These are phyloP conservation scores for Tenthredo scrophulariae DNA, from an alignment of 2,888 invertebrate genomes.

Conservation along the genomic window DNA sequence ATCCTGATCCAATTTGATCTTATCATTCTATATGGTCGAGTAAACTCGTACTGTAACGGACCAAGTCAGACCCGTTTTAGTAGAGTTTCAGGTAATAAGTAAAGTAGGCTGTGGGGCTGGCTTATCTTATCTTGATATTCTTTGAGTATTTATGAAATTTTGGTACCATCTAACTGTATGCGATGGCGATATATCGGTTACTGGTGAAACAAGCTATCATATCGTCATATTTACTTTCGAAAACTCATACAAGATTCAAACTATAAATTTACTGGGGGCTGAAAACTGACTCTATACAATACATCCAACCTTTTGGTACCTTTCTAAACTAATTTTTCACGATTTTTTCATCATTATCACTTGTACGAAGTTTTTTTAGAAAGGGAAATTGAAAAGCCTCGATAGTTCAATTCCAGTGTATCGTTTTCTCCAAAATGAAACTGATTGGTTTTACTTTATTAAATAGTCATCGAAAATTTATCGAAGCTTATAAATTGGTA, in stretches of 20 bases:
- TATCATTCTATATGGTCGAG: constrained; percentile 13
- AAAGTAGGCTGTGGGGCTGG: constrained; percentile 45
- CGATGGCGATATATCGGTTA: constrained; percentile 9
- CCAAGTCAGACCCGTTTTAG: constrained; percentile 38
- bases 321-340: neutral
- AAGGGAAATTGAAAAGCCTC: neutral
- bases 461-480: neutral
- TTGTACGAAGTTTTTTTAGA: neutral
- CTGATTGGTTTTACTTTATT: neutral
- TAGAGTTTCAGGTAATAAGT: constrained; percentile 43
- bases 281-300: neutral
- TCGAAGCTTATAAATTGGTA: neutral
- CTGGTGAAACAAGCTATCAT: neutral
- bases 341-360: neutral
- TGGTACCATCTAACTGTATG: neutral
- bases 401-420: neutral
- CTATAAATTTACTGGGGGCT: neutral
- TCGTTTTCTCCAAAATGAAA: neutral
- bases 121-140: constrained; percentile 36
- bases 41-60: constrained; percentile 37
- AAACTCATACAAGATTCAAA: neutral
- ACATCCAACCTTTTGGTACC: neutral
- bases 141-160: constrained; percentile 21
- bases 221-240: constrained; percentile 2
- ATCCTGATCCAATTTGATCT: constrained; percentile 49